Conservation (phyloP, 2,797 vertebrate genomes). For the Chromis chromis region DNA sequence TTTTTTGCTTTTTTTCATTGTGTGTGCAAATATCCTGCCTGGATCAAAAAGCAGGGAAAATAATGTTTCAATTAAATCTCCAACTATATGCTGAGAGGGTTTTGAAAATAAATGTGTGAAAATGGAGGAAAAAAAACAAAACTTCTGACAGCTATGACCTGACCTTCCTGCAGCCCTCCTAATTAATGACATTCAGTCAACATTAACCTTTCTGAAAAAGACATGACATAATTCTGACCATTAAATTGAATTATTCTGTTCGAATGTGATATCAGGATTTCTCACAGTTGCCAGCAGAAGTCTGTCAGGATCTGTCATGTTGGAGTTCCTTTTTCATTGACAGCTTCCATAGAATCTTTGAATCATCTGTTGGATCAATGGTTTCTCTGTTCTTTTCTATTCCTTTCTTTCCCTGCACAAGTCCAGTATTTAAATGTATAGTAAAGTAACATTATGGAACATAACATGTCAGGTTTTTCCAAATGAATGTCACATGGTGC, state of each 20-base stretch:
- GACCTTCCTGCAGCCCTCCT: conserved; percentile 44
- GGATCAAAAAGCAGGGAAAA: conserved; percentile 8
- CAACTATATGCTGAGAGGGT: conserved; percentile 8
- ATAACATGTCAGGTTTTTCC: not conserved
- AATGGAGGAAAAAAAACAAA: conserved; percentile 19
- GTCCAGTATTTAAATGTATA: too few relatives aligned
- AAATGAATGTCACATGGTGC: not conserved
- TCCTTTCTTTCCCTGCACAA: not conserved
- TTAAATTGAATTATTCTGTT: conserved; percentile 42
- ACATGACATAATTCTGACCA: conserved; percentile 36
- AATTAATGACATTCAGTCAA: conserved; percentile 53
- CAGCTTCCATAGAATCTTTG: not conserved
- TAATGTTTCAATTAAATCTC: conserved; percentile 29
- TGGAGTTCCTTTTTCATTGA: not conserved
- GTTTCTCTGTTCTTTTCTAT: too few relatives aligned
- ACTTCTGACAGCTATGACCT: conserved; percentile 43
- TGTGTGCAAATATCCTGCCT: not conserved
- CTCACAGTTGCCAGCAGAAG: not conserved
- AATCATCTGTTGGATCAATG: not conserved
- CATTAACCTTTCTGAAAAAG: conserved; percentile 57
- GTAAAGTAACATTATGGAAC: too few relatives aligned
- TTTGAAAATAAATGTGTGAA: conserved; percentile 20
- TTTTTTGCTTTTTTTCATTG: conserved; percentile 17
- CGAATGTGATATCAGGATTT: conserved; percentile 23
- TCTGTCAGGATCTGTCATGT: not conserved